Evolutionary conservation across 2,797 vertebrate genomes (phyloP), one percentile per base, ranked within the genome.

Genomic region (Anolis apletophallus): DNA sequence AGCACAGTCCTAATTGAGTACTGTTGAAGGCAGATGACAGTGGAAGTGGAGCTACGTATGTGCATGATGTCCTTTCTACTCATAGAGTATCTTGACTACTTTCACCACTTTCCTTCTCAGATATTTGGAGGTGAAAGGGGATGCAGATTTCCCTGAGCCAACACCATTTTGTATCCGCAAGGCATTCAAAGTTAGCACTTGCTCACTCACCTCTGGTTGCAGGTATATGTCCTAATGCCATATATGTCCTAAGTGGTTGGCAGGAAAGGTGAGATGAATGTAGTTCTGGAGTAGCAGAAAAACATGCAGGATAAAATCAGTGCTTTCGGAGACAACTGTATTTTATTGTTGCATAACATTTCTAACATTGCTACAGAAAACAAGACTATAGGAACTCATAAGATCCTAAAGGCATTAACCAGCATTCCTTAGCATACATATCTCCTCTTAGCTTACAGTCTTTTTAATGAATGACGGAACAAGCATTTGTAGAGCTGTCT

Each of bases 401-500:
- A 36, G 7, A 10, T 36, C 16, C 69, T 34, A 34, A 71, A 71
- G 64, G 29, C 64, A 67, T n/a, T 67, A 67, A 67, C n/a, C 26
- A 83, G 4, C 73, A 71, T 3, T 9, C 17, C 11, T 36, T 52
- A 71, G 36, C n/a, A 61, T 50, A 85, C 76, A 84, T 85, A 87
- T 88, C 85, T 59, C 86, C 61, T 29, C 2, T 77, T 77, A 84
- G 61, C 69, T 81, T 52, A 50, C 87, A 87, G 26, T 86, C 85
- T 86, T 88, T n/a, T 91, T 88, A 85, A 85, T 75, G 84, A 83
- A 81, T 71, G 91, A 89, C 67, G 85, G 50, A n/a, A 67, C 69
- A 88, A 78, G 77, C 84, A 57, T 85, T 85, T 77, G 40, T 36
- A 89, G 79, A 74, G n/a, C 7, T 8, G 55, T 87, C 88, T 92